Base-by-base conservation (phyloP, 2,797 vertebrate genomes). In the Urophycis tenuis region DNA sequence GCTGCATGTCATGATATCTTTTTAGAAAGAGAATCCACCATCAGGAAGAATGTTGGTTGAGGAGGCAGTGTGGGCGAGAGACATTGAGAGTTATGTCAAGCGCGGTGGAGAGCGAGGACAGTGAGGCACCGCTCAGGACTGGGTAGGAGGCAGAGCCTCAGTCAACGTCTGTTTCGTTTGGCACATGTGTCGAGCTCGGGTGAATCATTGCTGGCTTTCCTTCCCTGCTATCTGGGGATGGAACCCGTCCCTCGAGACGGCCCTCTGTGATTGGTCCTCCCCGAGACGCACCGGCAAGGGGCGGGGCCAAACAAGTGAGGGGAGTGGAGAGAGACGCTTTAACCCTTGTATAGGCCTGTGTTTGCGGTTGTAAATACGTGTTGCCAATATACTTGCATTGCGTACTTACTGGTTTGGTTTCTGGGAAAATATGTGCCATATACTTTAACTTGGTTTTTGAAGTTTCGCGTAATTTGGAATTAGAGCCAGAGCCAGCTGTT, bases 191-290 rank as follows among this genome's bases (percentile, higher is more conserved):
- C 7, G 7, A 12, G 12, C 60, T 29, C 60, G n/a, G 25, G 60
- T 67, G 25, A 67, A 67, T 67, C 60, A 67, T 67, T 67, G 25
- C 25, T 25, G 60, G 60, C 25, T 67, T 67, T 67, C 60, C 60
- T 67, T 67, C 60, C 60, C 29, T 3, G 60, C 60, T 67, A 67
- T 67, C 53, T 67, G n/a, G 60, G 60, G 1, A 67, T 67, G 60
- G 25, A 67, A 67, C 60, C 60, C 60, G n/a, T 67, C 60, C 60
- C 60, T 67, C 60, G 60, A 67, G 60, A 67, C 29, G 12, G 60
- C 60, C n/a, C n/a, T 29, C 60, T 12, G n/a, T 67, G 60, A 67
- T 67, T 67, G 60, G 60, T 29, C 60, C 25, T 67, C 60, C 10
- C 60, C 25, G 60, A 29, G 60, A 67, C n/a, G 15, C 60, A 67